Evolutionary conservation across 2,888 invertebrate genomes (phyloP).

Genomic region (Lycophotia porphyrea): DNA sequence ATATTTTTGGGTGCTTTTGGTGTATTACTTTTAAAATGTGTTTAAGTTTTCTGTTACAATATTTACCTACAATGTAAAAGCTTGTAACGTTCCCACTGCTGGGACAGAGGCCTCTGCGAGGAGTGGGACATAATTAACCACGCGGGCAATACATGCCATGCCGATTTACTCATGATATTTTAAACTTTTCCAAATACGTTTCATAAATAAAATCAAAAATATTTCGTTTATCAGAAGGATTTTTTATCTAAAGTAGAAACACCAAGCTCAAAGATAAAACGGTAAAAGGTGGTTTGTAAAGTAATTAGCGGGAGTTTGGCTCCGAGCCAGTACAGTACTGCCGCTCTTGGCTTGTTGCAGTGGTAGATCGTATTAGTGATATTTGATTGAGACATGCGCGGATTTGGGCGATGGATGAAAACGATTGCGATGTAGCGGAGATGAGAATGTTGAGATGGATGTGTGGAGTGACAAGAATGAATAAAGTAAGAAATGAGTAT

Average conservation of each 20-base stretch:
- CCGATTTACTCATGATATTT: background rate
- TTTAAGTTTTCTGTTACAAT: background rate
- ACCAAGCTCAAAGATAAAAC: slow-evolving; percentile 25
- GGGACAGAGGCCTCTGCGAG: background rate
- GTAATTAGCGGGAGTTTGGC: slow-evolving; percentile 61
- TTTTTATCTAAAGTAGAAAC: slow-evolving; percentile 1
- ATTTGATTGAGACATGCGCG: slow-evolving; percentile 31
- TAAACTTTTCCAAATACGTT: too few relatives aligned
- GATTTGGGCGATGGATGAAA: too few relatives aligned
- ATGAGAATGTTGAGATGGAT: too few relatives aligned
- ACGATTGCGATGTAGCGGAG: too few relatives aligned
- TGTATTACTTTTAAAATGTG: slow-evolving; percentile 4
- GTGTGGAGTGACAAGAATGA: too few relatives aligned
- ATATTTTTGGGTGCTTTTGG: background rate
- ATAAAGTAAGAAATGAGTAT: too few relatives aligned
- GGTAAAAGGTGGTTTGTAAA: slow-evolving; percentile 36
- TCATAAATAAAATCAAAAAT: background rate
- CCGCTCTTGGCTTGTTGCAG: slow-evolving; percentile 16
- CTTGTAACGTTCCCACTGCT: background rate
- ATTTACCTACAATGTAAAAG: background rate
- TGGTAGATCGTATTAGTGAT: slow-evolving; percentile 26
- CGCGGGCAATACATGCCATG: background rate
- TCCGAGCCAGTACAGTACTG: slow-evolving; percentile 54
- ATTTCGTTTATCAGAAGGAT: background rate
- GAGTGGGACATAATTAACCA: background rate